Conservation (phyloP, 2,797 vertebrate genomes). For the Salarias fasciatus region DNA sequence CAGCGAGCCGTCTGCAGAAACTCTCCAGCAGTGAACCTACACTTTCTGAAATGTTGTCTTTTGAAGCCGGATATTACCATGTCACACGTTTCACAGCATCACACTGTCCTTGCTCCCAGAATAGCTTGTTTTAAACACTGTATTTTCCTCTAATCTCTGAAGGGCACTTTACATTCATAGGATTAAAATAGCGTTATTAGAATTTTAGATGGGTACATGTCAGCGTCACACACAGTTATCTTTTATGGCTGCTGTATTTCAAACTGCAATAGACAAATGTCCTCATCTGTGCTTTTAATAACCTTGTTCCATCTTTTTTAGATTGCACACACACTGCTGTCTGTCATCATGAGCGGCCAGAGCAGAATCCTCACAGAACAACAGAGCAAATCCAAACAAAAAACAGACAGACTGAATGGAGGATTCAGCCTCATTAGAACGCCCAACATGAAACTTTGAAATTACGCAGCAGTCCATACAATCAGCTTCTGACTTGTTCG, state of each 20-base stretch:
- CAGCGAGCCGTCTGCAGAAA: too few relatives aligned
- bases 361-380: background rate
- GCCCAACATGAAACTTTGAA: slow-evolving; percentile 13
- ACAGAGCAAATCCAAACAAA: slow-evolving; percentile 1
- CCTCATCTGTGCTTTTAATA: slow-evolving; percentile 34
- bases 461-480: background rate
- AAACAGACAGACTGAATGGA: background rate
- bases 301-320: background rate
- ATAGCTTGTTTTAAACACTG: slow-evolving; percentile 1
- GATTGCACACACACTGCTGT: background rate
- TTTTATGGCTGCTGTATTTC: slow-evolving; percentile 24
- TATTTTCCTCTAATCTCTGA: slow-evolving; percentile 26
- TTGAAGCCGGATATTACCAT: slow-evolving; percentile 30
- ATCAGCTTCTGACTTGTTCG: slow-evolving; percentile 20
- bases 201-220: slow-evolving; percentile 14
- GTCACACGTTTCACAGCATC: slow-evolving; percentile 4
- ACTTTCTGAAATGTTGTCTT: slow-evolving; percentile 4
- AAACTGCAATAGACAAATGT: slow-evolving; percentile 23
- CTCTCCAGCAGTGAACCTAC: background rate
- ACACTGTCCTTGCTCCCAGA: slow-evolving; percentile 3
- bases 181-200: slow-evolving; percentile 32
- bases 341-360: background rate
- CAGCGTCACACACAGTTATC: slow-evolving; percentile 1
- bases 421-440: slow-evolving; percentile 3
- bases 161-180: slow-evolving; percentile 16